Evolutionary conservation across 2,797 vertebrate genomes (phyloP), one percentile per base, ranked within the genome.

Genomic region (Melanotaenia maccullochi): DNA sequence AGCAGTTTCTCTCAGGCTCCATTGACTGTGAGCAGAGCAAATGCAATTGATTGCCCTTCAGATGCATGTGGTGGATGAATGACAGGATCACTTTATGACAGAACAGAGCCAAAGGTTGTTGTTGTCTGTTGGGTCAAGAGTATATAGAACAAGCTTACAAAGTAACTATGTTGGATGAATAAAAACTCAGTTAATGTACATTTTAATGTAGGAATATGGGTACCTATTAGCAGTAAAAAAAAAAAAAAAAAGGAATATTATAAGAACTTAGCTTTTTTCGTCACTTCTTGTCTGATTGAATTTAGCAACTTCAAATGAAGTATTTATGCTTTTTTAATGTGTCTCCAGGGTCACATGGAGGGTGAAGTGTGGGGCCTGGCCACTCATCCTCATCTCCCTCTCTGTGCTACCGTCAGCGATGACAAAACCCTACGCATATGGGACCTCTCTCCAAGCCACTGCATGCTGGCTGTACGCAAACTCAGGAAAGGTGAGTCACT

Each of bases 361-460:
- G 97, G 98, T 78, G 98, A 99, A 86, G 98, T 99, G 75, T 99
- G 97, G 96, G 98, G 98, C 87, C 92, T 99, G 91, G 97, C 97
- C 82, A 96, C 96, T 84, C 98, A 99, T 86, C 98, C 98, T 76
- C 97, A 99, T 85, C 95, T 99, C 80, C 98, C 98, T 65, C 96
- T 99, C 85, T 99, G 97, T 93, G 98, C 98, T 92, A 98, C 97
- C 71, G 97, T 99, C 88, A 99, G 98, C 76, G 97, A 99, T 90
- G 98, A 99, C 93, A 99, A 96, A 94, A 99, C 98, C 71, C 95
- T 99, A 87, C 96, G 98, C 89, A 99, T 99, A 93, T 99, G 98
- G 98, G 98, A 99, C 93, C 97, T 99, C 60, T 99, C 98, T 61
- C 97, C 97, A 79, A 99, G 97, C 93, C 98, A 99, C 90, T 99